phyloP scores from a whole-genome alignment of 2,113 vertebrate genomes.

The Sigmodon hispidus region DNA sequence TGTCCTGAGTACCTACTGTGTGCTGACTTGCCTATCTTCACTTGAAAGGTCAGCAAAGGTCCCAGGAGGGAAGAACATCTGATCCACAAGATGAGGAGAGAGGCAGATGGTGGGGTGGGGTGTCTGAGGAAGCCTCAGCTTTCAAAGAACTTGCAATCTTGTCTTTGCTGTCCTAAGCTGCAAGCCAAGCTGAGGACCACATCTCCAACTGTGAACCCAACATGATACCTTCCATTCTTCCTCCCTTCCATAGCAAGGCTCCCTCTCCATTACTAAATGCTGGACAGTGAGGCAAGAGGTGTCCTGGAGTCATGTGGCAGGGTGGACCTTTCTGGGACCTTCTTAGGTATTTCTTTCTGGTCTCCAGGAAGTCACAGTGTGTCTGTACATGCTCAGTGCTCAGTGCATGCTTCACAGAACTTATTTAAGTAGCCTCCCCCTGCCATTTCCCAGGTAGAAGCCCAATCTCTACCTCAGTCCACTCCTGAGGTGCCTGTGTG shows the following conservation, averaged over 20 bases:
- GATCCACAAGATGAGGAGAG: not conserved
- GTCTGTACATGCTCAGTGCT: not conserved
- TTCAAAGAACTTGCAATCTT: not conserved
- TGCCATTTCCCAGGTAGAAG: not conserved
- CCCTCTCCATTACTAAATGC: not conserved
- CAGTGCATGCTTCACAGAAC: not conserved
- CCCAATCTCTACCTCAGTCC: not conserved
- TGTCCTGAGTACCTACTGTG: not conserved
- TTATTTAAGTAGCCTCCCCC: not conserved
- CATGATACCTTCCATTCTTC: not conserved
- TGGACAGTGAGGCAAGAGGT: no score
- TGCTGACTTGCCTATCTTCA: not conserved
- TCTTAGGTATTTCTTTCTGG: not conserved
- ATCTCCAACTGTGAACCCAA: not conserved
- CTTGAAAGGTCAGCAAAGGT: not conserved
- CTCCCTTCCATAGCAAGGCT: not conserved
- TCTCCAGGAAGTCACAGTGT: not conserved
- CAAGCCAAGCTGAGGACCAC: not conserved
- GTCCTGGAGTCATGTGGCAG: accelerated
- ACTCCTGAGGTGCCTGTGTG: not conserved
- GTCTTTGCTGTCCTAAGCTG: not conserved
- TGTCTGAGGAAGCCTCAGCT: not conserved
- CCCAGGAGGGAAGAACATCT: not conserved
- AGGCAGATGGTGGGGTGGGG: not conserved
- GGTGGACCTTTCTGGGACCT: not conserved